A percentile compares a stretch with the other conserved stretches of the same genome.
phyloP scores from a whole-genome alignment of 2,797 vertebrate genomes.

The Echeneis naucrates region DNA sequence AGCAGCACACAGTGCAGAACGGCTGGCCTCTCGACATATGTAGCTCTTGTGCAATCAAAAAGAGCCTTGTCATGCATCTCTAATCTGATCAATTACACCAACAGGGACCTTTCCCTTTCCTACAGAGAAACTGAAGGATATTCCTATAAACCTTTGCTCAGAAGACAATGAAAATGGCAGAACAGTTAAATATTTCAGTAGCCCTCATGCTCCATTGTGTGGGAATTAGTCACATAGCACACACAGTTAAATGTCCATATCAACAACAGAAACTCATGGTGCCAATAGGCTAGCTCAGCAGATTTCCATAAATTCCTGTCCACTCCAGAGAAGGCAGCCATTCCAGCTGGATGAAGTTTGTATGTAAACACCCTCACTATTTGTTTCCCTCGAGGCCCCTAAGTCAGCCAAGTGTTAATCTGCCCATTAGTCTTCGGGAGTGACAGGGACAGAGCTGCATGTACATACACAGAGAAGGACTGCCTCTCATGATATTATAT shows the following conservation, averaged over 20 bases:
- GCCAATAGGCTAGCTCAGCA: conserved; percentile 52
- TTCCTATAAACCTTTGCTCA: conserved; percentile 10
- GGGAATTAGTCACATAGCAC: neutral
- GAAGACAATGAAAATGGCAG: neutral
- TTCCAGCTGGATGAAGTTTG: conserved; percentile 69
- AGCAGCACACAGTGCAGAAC: conserved; percentile 39
- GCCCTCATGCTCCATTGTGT: neutral
- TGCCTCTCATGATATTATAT: conserved; percentile 53
- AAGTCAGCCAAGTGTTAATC: conserved; percentile 81
- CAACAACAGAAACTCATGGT: conserved; percentile 11
- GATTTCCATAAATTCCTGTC: conserved; percentile 51
- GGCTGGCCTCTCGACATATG: conserved; percentile 61
- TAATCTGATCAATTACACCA: conserved; percentile 61
- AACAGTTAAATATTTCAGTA: conserved; percentile 2
- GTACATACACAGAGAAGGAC: conserved; percentile 36
- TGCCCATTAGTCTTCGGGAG: conserved; percentile 72
- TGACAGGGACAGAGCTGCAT: conserved; percentile 56
- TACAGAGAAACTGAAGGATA: conserved; percentile 32
- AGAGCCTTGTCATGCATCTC: conserved; percentile 56
- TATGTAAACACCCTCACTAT: conserved; percentile 70
- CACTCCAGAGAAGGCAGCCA: conserved; percentile 42
- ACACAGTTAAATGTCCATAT: conserved; percentile 20
- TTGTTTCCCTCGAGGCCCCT: conserved; percentile 64
- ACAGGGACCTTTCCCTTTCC: conserved; percentile 45
- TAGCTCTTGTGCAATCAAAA: conserved; percentile 30